phyloP scores from a whole-genome alignment of 2,797 vertebrate genomes.

The Poeciliopsis gracilis region DNA sequence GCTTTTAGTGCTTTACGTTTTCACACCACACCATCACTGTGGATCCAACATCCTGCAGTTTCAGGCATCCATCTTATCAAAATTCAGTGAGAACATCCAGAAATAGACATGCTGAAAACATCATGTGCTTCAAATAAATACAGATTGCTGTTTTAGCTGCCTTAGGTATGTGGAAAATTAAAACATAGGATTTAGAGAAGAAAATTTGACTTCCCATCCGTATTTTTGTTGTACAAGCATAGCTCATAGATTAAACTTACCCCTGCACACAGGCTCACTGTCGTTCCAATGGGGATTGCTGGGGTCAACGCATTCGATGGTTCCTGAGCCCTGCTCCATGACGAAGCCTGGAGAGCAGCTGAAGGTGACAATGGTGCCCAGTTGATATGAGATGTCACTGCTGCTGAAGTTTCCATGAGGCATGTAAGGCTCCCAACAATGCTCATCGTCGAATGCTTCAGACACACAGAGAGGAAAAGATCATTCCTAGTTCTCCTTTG shows the following conservation, averaged over 20 bases:
- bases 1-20: constrained; percentile 23
- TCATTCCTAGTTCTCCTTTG: neutral
- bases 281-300: constrained; percentile 93
- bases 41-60: constrained; percentile 33
- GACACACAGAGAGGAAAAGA: constrained; percentile 7
- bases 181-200: neutral
- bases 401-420: constrained; percentile 93
- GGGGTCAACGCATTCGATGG: constrained; percentile 90
- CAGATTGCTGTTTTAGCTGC: neutral
- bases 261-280: constrained; percentile 91
- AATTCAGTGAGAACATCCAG: constrained; percentile 24
- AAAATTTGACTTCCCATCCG: neutral
- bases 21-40: constrained; percentile 45
- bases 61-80: constrained; percentile 10
- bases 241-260: constrained; percentile 57
- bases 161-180: neutral
- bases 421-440: constrained; percentile 92
- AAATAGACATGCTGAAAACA: neutral
- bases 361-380: constrained; percentile 88
- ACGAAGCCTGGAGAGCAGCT: constrained; percentile 90
- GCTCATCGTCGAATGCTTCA: constrained; percentile 90
- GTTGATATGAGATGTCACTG: constrained; percentile 87
- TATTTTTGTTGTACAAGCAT: neutral
- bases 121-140: constrained; percentile 4
- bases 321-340: constrained; percentile 87